Evolutionary conservation across 2,888 invertebrate species (phyloP).

Genomic region (Stenodera caucasica): DNA sequence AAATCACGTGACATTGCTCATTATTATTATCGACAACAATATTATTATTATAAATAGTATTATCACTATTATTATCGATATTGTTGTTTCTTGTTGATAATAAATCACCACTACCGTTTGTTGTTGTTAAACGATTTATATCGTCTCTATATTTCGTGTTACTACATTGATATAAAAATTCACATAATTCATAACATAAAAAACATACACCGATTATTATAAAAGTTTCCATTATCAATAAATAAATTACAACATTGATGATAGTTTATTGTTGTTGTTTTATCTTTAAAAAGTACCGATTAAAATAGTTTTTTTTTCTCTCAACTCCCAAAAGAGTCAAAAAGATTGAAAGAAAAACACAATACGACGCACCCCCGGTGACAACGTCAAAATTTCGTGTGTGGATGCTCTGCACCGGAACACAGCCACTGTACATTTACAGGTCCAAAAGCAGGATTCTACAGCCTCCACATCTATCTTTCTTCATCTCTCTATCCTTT

Average conservation of each 20-base stretch:
- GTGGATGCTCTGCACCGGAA: not conserved
- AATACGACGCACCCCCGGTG: not conserved
- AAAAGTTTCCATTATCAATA: conserved; percentile 66
- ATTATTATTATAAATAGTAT: not conserved
- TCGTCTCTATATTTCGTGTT: conserved; percentile 45
- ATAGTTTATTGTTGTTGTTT: no score
- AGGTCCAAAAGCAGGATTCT: conserved; percentile 1
- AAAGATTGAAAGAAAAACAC: not conserved
- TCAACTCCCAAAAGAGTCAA: not conserved
- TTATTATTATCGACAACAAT: conserved; percentile 19
- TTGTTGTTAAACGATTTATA: conserved; percentile 6
- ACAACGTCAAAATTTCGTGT: not conserved
- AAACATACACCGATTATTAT: conserved; percentile 68
- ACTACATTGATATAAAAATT: conserved; percentile 62
- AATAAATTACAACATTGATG: no score
- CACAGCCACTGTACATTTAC: conserved; percentile 6
- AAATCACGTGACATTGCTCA: conserved; percentile 47
- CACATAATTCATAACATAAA: conserved; percentile 68
- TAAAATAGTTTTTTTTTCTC: no score
- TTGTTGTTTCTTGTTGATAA: not conserved
- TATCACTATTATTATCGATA: not conserved
- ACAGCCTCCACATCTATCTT: not conserved
- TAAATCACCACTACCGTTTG: not conserved
- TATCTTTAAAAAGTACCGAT: no score
- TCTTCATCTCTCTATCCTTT: not conserved